A percentile compares a stretch with the other conserved stretches of the same genome.
Evolutionary conservation across 2,888 invertebrate species (phyloP).

Genomic region (Drosophila nr. fundita): DNA sequence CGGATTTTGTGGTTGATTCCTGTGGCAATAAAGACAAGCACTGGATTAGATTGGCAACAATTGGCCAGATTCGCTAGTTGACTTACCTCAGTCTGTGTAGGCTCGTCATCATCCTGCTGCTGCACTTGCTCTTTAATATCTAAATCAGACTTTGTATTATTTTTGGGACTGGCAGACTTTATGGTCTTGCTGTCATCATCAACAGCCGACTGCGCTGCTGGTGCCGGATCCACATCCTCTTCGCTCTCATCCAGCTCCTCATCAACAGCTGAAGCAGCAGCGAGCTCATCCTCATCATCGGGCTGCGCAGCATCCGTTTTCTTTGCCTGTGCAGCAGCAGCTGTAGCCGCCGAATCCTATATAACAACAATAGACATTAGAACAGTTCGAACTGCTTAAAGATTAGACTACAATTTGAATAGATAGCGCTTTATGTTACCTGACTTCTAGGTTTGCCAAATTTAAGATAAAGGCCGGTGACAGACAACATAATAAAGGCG

Average conservation of each 20-base stretch:
- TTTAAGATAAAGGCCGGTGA: slow-evolving; percentile 86
- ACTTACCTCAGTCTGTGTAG: slow-evolving; percentile 78
- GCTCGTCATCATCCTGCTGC: slow-evolving; percentile 66
- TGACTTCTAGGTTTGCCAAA: slow-evolving; percentile 81
- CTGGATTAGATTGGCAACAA: background rate
- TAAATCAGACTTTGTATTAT: slow-evolving; percentile 85
- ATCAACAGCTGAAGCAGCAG: slow-evolving; percentile 48
- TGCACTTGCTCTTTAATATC: slow-evolving; percentile 77
- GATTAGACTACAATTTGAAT: slow-evolving; percentile 1
- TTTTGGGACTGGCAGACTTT: slow-evolving; percentile 81
- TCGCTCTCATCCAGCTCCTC: slow-evolving; percentile 54
- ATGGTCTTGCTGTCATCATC: slow-evolving; percentile 53
- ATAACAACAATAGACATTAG: slow-evolving; percentile 2
- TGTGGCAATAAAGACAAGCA: slow-evolving; percentile 16
- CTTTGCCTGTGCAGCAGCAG: slow-evolving; percentile 86
- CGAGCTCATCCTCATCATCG: slow-evolving; percentile 84
- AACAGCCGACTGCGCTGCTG: slow-evolving; percentile 37
- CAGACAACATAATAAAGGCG: slow-evolving; percentile 91
- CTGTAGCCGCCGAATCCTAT: slow-evolving; percentile 85
- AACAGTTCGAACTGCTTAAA: no score
- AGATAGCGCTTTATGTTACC: slow-evolving; percentile 84
- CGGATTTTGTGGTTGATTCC: slow-evolving; percentile 71
- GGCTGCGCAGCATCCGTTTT: slow-evolving; percentile 90
- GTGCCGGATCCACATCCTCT: slow-evolving; percentile 50
- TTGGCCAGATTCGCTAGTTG: no score